Evolutionary conservation across 2,888 invertebrate genomes (phyloP), one percentile per base, ranked within the genome.

Genomic region (Carpatolechia fugitivella): DNA sequence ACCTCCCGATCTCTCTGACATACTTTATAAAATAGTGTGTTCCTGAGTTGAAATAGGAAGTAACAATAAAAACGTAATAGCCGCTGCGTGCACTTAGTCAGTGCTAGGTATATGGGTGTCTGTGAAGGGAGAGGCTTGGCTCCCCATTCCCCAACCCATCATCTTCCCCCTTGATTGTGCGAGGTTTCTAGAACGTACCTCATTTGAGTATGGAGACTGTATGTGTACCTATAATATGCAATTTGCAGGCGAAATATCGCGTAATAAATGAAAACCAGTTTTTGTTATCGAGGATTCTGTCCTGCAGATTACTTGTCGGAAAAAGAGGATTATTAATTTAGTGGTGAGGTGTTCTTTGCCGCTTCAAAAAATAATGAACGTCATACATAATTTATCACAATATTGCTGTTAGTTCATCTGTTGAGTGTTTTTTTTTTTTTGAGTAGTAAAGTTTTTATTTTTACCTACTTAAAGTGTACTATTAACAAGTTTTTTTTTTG

Each of bases 21-120:
- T 10, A 20, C 1, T 18, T 40, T 10, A 13, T n/a, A n/a, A 18
- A 44, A 20, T 44, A 24, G 20, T 13, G 2, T 13, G 24, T 44
- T 44, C 44, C 29, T 24, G 44, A 20, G 11, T 44, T 29, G 44
- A 29, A 44, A 44, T 44, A 44, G 24, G 24, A 44, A 44, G 44
- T 44, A n/a, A n/a, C 44, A 44, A 44, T 44, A 10, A 29, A 5
- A n/a, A 13, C 29, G 13, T 44, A 44, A n/a, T 44, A 44, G 18
- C 3, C 18, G 16, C 18, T 20, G 40, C 8, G 24, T 24, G 6
- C 24, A 24, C 24, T 24, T 24, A 24, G 24, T 24, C 3, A 24
- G 3, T 24, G 6, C 24, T 24, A 24, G 24, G n/a, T n/a, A n/a
- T 33, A 33, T 33, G 33, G 20, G 24, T n/a, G n/a, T 44, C 24